Conservation (phyloP, 2,113 vertebrate genomes). For the Perccottus glenii region DNA sequence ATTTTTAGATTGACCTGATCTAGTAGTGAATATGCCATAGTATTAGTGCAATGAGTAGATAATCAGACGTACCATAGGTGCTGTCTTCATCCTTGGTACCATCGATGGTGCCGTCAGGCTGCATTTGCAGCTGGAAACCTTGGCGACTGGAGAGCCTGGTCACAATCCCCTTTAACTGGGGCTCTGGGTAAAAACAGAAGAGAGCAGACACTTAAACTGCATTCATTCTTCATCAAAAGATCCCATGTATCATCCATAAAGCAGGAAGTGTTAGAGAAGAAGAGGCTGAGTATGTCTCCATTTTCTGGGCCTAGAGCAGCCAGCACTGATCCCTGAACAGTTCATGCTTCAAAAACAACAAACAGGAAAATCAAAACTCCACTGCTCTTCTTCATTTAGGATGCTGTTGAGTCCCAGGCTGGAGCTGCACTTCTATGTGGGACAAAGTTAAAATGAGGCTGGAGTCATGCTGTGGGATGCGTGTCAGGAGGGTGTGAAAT, state of each 20-base stretch:
- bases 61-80: conserved; percentile 66
- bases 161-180: conserved; percentile 99
- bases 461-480: conserved; percentile 40
- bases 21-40: too few relatives aligned
- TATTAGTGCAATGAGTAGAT: too few relatives aligned
- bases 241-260: conserved; percentile 22
- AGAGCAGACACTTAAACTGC: conserved; percentile 20
- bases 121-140: conserved; percentile 97
- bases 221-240: conserved; percentile 15
- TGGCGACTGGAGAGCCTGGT: conserved; percentile 97
- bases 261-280: conserved; percentile 28
- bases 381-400: not conserved
- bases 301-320: conserved; percentile 7
- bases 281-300: conserved; percentile 22
- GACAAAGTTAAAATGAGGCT: conserved; percentile 40
- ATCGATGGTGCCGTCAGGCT: conserved; percentile 95
- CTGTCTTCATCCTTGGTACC: conserved; percentile 98
- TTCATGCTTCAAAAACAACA: not conserved
- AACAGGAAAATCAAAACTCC: not conserved
- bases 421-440: conserved; percentile 14
- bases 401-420: not conserved
- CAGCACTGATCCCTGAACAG: conserved; percentile 12
- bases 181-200: conserved; percentile 82
- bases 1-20: too few relatives aligned
- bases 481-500: not conserved